phyloP scores from a whole-genome alignment of 2,113 vertebrate genomes.

The Hippocampus guttulatus region DNA sequence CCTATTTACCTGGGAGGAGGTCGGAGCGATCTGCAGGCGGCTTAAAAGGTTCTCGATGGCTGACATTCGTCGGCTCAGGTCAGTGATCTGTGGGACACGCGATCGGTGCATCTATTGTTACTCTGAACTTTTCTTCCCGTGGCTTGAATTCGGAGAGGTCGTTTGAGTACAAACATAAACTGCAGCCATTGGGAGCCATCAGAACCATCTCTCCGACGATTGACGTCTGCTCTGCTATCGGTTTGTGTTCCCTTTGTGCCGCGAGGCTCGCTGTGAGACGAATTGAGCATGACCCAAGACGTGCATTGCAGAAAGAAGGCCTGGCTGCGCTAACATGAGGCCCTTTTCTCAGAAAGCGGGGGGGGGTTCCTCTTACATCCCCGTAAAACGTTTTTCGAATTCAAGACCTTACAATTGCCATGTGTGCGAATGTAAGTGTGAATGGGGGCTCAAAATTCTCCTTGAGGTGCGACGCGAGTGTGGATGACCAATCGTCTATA shows the following conservation, averaged over 20 bases:
- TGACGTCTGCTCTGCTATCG: conserved; percentile 12
- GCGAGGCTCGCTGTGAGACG: conserved; percentile 23
- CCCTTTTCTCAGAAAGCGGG: background rate
- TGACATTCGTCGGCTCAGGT: conserved; percentile 72
- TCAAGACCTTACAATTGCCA: background rate
- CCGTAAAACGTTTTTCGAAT: background rate
- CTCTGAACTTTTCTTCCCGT: background rate
- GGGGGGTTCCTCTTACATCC: background rate
- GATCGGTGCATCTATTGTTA: background rate
- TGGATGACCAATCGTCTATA: no score
- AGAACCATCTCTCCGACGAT: conserved; percentile 16
- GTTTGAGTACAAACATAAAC: background rate
- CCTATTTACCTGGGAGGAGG: conserved; percentile 59
- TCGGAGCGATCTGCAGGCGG: conserved; percentile 67
- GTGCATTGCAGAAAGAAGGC: conserved; percentile 10
- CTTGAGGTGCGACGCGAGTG: no score
- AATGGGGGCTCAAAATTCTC: no score
- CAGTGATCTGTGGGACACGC: conserved; percentile 66
- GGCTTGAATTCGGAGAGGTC: background rate
- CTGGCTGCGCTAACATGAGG: background rate
- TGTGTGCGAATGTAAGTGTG: background rate
- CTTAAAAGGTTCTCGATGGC: conserved; percentile 70
- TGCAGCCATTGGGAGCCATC: conserved; percentile 1
- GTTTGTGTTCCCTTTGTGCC: conserved; percentile 18
- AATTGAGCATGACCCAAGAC: conserved; percentile 21